Evolutionary conservation across 2,888 invertebrate species (phyloP).

Genomic region (Macrosiphum euphorbiae): DNA sequence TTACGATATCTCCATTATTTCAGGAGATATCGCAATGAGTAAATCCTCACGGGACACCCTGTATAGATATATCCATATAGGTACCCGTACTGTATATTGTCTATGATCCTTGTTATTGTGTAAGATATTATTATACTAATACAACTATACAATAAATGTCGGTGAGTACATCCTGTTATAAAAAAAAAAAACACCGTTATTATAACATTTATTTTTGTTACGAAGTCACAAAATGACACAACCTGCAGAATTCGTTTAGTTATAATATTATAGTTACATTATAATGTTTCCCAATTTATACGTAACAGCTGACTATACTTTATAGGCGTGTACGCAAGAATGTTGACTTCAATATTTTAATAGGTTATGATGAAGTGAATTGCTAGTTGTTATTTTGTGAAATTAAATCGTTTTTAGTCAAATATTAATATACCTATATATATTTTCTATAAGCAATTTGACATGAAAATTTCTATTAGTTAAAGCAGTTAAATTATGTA

Average conservation of each 20-base stretch:
- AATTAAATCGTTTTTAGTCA: background rate
- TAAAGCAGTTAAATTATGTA: no score
- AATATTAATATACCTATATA: no score
- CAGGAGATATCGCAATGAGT: no score
- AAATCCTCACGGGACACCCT: no score
- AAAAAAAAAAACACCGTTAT: background rate
- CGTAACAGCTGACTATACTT: background rate
- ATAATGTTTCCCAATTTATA: background rate
- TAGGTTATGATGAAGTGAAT: background rate
- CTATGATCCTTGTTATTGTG: background rate
- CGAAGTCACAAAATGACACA: background rate
- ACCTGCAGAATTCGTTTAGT: background rate
- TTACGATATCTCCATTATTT: no score
- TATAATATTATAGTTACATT: background rate
- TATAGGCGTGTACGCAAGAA: background rate
- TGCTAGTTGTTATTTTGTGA: background rate
- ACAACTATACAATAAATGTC: background rate
- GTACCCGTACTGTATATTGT: background rate
- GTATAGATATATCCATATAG: no score
- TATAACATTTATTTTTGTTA: slow-evolving; percentile 12
- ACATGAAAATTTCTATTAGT: no score
- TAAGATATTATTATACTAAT: background rate
- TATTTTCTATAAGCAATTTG: no score
- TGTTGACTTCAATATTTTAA: background rate
- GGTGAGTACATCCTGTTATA: background rate